phyloP scores from a whole-genome alignment of 2,888 invertebrate species.

The Leptinotarsa tumamoca region DNA sequence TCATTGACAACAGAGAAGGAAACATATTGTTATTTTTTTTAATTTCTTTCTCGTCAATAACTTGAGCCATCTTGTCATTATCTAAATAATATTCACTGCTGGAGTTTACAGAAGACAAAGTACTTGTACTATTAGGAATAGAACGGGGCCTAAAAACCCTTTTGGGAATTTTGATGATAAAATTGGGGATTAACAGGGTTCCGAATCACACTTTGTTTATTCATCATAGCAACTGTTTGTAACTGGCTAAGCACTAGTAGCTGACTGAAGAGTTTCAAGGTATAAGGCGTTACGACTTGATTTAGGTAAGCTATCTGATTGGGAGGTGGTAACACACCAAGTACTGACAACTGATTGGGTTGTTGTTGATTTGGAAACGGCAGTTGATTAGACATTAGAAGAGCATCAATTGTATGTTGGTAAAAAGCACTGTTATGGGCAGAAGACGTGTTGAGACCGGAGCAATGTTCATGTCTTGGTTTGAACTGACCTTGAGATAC shows the following conservation, averaged over 20 bases:
- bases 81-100: neutral
- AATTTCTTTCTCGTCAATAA: slow-evolving; percentile 27
- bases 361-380: neutral
- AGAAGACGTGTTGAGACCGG: neutral
- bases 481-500: slow-evolving; percentile 57
- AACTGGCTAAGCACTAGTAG: neutral
- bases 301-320: neutral
- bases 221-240: neutral
- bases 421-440: neutral
- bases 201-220: neutral
- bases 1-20: slow-evolving; percentile 21
- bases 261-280: neutral
- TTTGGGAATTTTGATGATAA: neutral
- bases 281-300: neutral
- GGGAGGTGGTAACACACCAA: neutral
- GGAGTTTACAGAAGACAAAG: neutral
- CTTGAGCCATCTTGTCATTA: neutral
- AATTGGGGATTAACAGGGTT: neutral
- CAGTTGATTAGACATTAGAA: neutral
- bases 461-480: slow-evolving; percentile 56
- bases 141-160: slow-evolving; percentile 6
- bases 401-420: neutral
- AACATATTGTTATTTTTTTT: slow-evolving; percentile 31
- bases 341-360: neutral
- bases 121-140: neutral